phyloP scores from a whole-genome alignment of 2,888 invertebrate genomes.

The Actias luna region DNA sequence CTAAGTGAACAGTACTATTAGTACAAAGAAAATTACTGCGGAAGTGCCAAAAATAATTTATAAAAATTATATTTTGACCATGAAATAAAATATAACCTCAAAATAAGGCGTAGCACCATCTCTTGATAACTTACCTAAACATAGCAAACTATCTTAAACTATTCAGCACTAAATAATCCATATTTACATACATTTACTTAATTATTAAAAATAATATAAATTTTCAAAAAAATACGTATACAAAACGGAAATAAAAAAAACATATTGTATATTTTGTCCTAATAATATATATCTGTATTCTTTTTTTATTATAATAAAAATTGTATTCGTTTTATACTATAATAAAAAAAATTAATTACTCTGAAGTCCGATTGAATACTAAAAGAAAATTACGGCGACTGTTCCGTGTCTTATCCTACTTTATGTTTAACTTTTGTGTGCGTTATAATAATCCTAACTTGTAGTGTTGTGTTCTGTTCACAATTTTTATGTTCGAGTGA shows the following conservation, averaged over 20 bases:
- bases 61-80: neutral
- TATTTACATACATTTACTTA: neutral
- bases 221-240: neutral
- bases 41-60: neutral
- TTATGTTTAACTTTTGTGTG: no score
- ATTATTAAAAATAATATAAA: no score
- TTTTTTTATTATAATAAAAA: neutral
- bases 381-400: no score
- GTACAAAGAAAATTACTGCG: neutral
- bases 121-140: slow-evolving; percentile 4
- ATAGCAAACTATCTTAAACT: neutral
- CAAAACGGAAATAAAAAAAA: neutral
- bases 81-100: neutral
- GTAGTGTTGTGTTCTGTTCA: neutral
- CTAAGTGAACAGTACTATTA: neutral
- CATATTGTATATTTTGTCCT: neutral
- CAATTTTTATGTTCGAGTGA: neutral
- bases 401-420: no score
- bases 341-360: no score
- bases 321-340: no score
- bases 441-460: no score
- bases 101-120: neutral
- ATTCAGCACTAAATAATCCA: slow-evolving; percentile 2
- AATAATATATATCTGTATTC: neutral
- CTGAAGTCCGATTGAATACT: no score